Conservation (phyloP, 2,797 vertebrate species). For the Rhyacichthys aspro region DNA sequence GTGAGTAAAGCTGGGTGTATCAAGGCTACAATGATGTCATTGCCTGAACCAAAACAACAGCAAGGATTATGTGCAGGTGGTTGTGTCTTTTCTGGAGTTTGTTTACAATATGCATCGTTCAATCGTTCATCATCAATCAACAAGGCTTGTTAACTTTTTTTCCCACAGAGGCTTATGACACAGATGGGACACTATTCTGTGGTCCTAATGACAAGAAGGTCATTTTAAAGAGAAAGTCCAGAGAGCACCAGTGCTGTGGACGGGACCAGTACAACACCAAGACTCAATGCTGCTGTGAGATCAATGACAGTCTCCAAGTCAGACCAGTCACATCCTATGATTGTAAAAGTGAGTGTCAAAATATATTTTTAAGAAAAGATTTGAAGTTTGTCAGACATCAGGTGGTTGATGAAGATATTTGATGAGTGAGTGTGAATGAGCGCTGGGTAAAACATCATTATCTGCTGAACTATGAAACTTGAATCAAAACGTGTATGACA, state of each 20-base stretch:
- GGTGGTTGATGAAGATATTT: too few relatives aligned
- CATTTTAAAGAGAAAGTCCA: fast-evolving
- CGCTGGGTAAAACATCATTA: too few relatives aligned
- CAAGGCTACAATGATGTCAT: background rate
- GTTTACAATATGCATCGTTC: too few relatives aligned
- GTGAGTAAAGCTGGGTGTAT: conserved; percentile 30
- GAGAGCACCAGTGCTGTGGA: conserved; percentile 19
- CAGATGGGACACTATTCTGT: conserved; percentile 16
- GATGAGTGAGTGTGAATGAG: too few relatives aligned
- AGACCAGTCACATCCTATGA: background rate
- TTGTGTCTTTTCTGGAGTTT: too few relatives aligned
- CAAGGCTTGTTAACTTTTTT: background rate
- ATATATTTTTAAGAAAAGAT: too few relatives aligned
- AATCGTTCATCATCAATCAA: too few relatives aligned
- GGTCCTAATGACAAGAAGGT: fast-evolving
- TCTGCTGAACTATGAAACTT: too few relatives aligned
- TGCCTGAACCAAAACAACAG: too few relatives aligned
- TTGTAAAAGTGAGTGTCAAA: background rate
- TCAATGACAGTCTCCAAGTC: fast-evolving
- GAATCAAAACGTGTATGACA: too few relatives aligned
- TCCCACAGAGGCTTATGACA: conserved; percentile 21
- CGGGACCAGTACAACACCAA: background rate
- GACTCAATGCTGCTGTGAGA: background rate
- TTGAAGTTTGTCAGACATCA: too few relatives aligned
- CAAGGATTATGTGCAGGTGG: too few relatives aligned